Conservation (phyloP, 2,888 invertebrate genomes). For the Agonopterix subpropinquella region DNA sequence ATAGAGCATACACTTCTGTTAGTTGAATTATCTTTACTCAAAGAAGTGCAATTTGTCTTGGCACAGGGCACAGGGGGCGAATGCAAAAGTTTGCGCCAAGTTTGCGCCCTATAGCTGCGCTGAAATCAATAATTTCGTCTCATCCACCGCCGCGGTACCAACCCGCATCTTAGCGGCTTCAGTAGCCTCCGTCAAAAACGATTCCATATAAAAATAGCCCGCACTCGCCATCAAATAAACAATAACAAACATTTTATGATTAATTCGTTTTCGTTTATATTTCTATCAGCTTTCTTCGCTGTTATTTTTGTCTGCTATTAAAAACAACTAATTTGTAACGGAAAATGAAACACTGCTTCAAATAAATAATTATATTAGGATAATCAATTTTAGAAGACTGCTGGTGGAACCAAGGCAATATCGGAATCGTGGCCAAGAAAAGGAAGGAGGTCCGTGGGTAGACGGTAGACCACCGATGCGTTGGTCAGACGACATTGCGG, state of each 20-base stretch:
- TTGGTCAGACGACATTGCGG: no score
- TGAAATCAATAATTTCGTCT: constrained; percentile 67
- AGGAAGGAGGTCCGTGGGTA: no score
- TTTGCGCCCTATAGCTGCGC: constrained; percentile 44
- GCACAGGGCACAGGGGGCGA: constrained; percentile 44
- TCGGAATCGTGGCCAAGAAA: no score
- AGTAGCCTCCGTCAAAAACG: constrained; percentile 1
- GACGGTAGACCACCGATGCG: no score
- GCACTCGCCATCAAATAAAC: constrained; percentile 6
- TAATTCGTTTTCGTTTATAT: constrained; percentile 5
- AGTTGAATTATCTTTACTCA: constrained; percentile 2
- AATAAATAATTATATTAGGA: no score
- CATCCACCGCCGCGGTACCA: constrained; percentile 23
- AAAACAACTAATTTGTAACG: no score
- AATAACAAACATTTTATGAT: constrained; percentile 10
- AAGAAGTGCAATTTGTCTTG: constrained; percentile 37
- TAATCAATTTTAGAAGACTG: no score
- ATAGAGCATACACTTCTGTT: no score
- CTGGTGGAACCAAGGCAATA: no score
- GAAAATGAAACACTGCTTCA: no score
- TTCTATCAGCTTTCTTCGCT: constrained; percentile 2
- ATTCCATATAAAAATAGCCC: constrained; percentile 3
- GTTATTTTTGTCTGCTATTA: background rate
- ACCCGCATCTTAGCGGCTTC: background rate
- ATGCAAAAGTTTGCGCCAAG: constrained; percentile 56